Conservation (phyloP, 2,113 vertebrate species). For the Hippopotamus amphibius region DNA sequence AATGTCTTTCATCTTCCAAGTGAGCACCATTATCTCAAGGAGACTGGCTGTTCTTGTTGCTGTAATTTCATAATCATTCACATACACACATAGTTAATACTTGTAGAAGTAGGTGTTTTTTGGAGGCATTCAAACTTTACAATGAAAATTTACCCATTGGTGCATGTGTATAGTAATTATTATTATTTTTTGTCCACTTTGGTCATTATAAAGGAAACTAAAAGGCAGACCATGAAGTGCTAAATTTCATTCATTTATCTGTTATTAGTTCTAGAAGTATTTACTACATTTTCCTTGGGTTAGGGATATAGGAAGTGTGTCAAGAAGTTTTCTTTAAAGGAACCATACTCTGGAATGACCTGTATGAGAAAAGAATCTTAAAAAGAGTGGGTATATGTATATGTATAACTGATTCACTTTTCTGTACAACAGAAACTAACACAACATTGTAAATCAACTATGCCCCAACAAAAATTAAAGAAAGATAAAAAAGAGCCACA, state of each 20-base stretch:
- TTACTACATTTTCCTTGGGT: constrained; percentile 40
- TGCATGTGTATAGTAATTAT: not conserved
- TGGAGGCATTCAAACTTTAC: not conserved
- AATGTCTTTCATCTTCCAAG: constrained; percentile 22
- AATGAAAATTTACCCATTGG: not conserved
- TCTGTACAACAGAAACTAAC: not conserved
- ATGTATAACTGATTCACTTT: not conserved
- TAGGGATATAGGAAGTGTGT: not conserved
- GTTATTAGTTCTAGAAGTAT: constrained; percentile 23
- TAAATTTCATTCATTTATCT: not conserved
- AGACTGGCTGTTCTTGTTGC: not conserved
- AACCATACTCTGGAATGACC: not conserved
- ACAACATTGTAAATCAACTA: not conserved
- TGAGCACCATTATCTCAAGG: not conserved
- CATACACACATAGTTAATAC: not conserved
- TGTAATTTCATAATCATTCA: constrained; percentile 7
- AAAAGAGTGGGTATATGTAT: not conserved
- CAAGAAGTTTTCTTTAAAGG: not conserved
- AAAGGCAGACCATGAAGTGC: not conserved
- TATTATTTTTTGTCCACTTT: not conserved
- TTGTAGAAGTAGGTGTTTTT: not conserved
- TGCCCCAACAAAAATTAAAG: not conserved
- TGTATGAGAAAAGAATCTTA: not conserved
- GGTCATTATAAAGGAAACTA: not conserved
- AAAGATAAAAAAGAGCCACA: not conserved